phyloP scores from a whole-genome alignment of 2,888 invertebrate genomes.

The Leptinotarsa rubiginosa region DNA sequence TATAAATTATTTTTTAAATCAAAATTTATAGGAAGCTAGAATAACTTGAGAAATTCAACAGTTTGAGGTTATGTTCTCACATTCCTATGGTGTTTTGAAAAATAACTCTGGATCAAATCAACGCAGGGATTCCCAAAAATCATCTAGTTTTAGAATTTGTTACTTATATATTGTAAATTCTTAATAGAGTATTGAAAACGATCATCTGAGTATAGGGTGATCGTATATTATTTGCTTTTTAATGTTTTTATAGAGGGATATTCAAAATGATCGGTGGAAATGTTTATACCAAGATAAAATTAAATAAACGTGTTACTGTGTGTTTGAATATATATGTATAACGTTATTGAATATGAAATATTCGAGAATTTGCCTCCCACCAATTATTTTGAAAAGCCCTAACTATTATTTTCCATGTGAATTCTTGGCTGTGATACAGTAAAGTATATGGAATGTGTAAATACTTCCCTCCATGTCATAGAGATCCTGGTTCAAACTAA shows the following conservation, averaged over 20 bases:
- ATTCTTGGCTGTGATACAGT: slow-evolving; percentile 68
- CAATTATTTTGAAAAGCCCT: slow-evolving; percentile 38
- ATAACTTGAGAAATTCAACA: slow-evolving; percentile 7
- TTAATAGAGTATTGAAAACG: slow-evolving; percentile 53
- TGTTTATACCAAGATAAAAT: not conserved
- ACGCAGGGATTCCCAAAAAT: slow-evolving; percentile 39
- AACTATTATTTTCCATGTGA: slow-evolving; percentile 64
- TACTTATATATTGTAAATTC: slow-evolving; percentile 58
- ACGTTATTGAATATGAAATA: slow-evolving; percentile 1
- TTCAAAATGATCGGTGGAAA: slow-evolving; percentile 12
- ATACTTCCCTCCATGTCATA: slow-evolving; percentile 64
- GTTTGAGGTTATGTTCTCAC: slow-evolving; percentile 35
- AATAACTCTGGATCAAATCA: slow-evolving; percentile 16
- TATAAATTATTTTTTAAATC: too few relatives aligned
- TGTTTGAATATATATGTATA: not conserved
- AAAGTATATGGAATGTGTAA: slow-evolving; percentile 64
- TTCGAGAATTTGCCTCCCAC: not conserved
- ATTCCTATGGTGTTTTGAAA: slow-evolving; percentile 32
- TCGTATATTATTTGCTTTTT: slow-evolving; percentile 57
- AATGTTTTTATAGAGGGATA: slow-evolving; percentile 40
- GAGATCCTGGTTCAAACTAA: slow-evolving; percentile 51
- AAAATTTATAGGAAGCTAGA: not conserved
- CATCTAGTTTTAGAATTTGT: slow-evolving; percentile 56
- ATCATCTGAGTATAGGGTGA: slow-evolving; percentile 43
- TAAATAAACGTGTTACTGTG: not conserved